These are phyloP conservation scores for Thecocarcelia acutangulata DNA, from an alignment of 2,888 invertebrate genomes.

Conservation along the genomic window DNA sequence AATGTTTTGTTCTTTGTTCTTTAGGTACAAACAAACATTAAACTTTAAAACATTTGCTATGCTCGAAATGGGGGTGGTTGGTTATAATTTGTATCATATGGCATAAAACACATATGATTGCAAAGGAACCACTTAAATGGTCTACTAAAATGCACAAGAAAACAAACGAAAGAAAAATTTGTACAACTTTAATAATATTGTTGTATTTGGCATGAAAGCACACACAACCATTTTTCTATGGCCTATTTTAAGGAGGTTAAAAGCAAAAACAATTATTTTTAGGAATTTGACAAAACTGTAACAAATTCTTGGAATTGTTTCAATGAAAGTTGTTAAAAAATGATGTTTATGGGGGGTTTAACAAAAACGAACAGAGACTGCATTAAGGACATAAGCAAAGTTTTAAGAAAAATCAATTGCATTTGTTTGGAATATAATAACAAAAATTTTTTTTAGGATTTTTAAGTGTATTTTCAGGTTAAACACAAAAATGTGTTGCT, in stretches of 20 bases:
- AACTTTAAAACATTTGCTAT: slow-evolving; percentile 31
- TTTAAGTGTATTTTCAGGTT: no score
- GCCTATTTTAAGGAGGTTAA: slow-evolving; percentile 36
- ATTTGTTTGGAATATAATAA: no score
- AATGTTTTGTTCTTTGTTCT: slow-evolving; percentile 6
- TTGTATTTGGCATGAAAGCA: neutral
- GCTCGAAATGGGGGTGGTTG: slow-evolving; percentile 25
- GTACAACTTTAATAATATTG: neutral
- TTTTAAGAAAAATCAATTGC: no score
- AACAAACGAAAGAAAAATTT: neutral
- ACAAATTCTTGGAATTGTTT: slow-evolving; percentile 13
- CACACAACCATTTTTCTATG: slow-evolving; percentile 3
- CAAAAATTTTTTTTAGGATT: no score
- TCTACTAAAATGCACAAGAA: slow-evolving; percentile 1
- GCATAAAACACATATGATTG: slow-evolving; percentile 27
- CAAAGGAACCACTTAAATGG: slow-evolving; percentile 9
- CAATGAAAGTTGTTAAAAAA: neutral
- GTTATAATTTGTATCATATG: slow-evolving; percentile 4
- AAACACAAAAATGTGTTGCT: no score
- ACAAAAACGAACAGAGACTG: no score
- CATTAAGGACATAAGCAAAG: no score
- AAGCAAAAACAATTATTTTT: slow-evolving; percentile 14
- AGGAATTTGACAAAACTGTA: neutral
- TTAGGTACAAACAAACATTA: neutral
- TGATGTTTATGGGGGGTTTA: neutral